Evolutionary conservation across 2,797 vertebrate species (phyloP), one percentile per base, ranked within the genome.

Genomic region (Telmatherina bonti): DNA sequence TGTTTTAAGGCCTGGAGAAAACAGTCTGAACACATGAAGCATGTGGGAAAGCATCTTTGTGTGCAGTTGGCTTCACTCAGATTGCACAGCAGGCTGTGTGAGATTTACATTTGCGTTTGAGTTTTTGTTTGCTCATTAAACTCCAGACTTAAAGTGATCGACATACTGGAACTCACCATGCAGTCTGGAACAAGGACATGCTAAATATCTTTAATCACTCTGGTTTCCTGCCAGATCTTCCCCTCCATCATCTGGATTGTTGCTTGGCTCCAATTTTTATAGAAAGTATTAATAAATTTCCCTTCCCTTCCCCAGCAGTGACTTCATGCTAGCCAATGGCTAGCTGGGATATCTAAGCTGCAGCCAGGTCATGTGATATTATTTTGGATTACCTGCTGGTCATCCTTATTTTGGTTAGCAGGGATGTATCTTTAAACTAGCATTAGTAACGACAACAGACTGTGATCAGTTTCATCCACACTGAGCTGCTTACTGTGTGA

Each of bases 401-500:
- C 22, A 47, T 22, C 24, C 22, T 26, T 24, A 24, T 13, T 15
- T 11, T 11, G 13, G 13, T 52, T 12, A 26, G 47, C 13, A 16
- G 15, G 16, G 5, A 43, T 43, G 41, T 16, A 38, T 38, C 36
- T 41, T 41, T 16, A 41, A 41, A 41, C 15, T 41, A 38, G 38
- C 38, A 38, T 15, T 15, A 5, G 13, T 15, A 38, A 38, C 13
- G 3, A 38, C 36, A 38, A 38, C 36, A 13, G 12, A 15, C 12
- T 13, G 12, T 35, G 33, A 35, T 18, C 24, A 10, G 2, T 2
- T 33, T 54, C 35, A 15, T 26, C 53, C 47, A 29, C 7, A 26
- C 18, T 7, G 1, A 57, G 43, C 45, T 8, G 90, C 97, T 95
- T 91, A 99, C 97, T 98, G 94, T 65, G 93, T 85, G 65, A 99